A percentile compares a stretch with the other conserved stretches of the same genome.
Conservation (phyloP, 2,888 invertebrate species). For the Drosophila hamatofila region DNA sequence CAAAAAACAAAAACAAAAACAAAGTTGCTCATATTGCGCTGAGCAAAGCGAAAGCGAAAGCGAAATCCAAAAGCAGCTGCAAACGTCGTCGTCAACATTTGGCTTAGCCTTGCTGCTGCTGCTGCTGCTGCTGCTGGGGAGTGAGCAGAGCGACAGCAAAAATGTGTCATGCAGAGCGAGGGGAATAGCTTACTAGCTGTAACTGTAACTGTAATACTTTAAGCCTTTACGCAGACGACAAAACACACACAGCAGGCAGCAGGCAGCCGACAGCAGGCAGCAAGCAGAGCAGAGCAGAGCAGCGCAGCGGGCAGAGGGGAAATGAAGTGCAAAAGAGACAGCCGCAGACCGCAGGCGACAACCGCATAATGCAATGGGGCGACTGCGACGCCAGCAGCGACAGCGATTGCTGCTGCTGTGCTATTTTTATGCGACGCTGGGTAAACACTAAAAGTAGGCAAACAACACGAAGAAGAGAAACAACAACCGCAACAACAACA, state of each 20-base stretch:
- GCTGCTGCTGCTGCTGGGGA: background rate
- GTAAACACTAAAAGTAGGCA: slow-evolving; percentile 78
- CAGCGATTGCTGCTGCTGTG: slow-evolving; percentile 44
- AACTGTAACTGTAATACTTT: slow-evolving; percentile 79
- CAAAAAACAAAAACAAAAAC: slow-evolving; percentile 17
- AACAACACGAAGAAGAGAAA: slow-evolving; percentile 43
- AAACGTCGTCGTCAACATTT: slow-evolving; percentile 76
- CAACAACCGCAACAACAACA: slow-evolving; percentile 32
- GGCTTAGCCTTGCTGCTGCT: slow-evolving; percentile 63
- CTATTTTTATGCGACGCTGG: slow-evolving; percentile 77
- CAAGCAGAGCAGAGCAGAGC: background rate
- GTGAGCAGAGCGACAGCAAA: background rate
- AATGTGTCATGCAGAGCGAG: slow-evolving; percentile 4
- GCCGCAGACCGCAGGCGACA: slow-evolving; percentile 60
- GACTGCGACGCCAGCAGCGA: slow-evolving; percentile 35
- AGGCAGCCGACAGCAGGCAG: slow-evolving; percentile 2
- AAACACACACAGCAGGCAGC: slow-evolving; percentile 31
- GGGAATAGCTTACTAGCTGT: slow-evolving; percentile 36
- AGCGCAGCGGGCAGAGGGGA: background rate
- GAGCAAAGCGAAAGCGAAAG: slow-evolving; percentile 33
- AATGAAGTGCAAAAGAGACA: background rate
- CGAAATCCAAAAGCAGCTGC: slow-evolving; percentile 64
- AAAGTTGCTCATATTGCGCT: slow-evolving; percentile 74
- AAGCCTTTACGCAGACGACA: slow-evolving; percentile 78
- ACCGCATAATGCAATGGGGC: slow-evolving; percentile 72